These are phyloP conservation scores for Lepidostoma basale DNA, from an alignment of 1,140 invertebrate genomes.

Conservation along the genomic window DNA sequence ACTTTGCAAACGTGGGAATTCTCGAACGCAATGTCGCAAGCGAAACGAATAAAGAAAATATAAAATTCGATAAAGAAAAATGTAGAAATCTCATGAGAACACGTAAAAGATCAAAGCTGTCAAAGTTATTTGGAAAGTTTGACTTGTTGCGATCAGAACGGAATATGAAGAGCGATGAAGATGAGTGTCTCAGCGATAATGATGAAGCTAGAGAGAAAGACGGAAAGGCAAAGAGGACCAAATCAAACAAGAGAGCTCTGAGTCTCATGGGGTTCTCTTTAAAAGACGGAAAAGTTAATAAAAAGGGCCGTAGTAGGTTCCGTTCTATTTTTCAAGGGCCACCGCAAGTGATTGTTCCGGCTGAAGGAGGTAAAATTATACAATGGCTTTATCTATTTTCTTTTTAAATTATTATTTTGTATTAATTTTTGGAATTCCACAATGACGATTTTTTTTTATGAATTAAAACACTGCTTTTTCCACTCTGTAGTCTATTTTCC, in stretches of 20 bases:
- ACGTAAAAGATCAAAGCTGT: conserved; percentile 30
- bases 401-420: no score
- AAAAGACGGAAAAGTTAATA: conserved; percentile 47
- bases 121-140: conserved; percentile 51
- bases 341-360: conserved; percentile 56
- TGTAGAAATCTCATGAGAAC: conserved; percentile 42
- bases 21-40: conserved; percentile 52
- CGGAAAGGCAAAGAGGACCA: conserved; percentile 51
- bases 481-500: no score
- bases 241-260: conserved; percentile 52
- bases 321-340: conserved; percentile 57
- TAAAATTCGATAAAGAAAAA: conserved; percentile 52
- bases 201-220: conserved; percentile 56
- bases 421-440: no score
- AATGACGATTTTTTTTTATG: no score
- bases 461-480: no score
- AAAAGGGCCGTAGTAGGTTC: conserved; percentile 49
- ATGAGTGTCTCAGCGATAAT: conserved; percentile 46
- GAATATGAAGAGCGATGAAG: conserved; percentile 52
- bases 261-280: conserved; percentile 52
- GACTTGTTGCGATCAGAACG: conserved; percentile 48
- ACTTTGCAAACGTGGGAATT: conserved; percentile 49
- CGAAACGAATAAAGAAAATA: conserved; percentile 49
- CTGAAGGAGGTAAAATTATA: conserved; percentile 60
- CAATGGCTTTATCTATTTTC: no score